Conservation (phyloP, 2,888 invertebrate genomes). For the Phasia obesa region DNA sequence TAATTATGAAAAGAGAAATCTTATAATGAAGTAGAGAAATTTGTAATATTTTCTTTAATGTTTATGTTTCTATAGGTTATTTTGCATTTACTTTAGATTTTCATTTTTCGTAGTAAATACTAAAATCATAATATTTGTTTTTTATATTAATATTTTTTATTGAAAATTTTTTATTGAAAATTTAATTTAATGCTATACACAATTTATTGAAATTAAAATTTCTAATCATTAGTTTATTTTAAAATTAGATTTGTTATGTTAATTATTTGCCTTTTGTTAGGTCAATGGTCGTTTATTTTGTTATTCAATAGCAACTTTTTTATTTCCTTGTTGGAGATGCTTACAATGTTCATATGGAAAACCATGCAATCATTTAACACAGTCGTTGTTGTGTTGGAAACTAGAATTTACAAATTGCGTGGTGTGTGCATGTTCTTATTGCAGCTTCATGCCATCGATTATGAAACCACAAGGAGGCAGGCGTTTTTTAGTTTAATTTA, state of each 20-base stretch:
- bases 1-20: constrained; percentile 33
- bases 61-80: not conserved
- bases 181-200: not conserved
- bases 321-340: not conserved
- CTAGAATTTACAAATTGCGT: constrained; percentile 59
- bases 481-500: constrained; percentile 48
- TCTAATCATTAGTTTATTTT: not conserved
- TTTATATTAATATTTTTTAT: not conserved
- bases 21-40: not conserved
- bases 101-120: not conserved
- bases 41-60: not conserved
- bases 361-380: constrained; percentile 25
- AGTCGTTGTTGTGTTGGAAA: constrained; percentile 34
- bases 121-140: not conserved
- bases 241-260: constrained; percentile 12
- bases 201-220: not conserved
- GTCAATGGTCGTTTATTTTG: constrained; percentile 56
- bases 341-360: not conserved
- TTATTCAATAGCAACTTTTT: constrained; percentile 30
- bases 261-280: constrained; percentile 54
- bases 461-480: constrained; percentile 52
- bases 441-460: constrained; percentile 45
- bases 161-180: not conserved
- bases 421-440: constrained; percentile 35
- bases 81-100: not conserved